Base-by-base conservation (phyloP, 2,113 vertebrate species). In the Electrona antarctica region DNA sequence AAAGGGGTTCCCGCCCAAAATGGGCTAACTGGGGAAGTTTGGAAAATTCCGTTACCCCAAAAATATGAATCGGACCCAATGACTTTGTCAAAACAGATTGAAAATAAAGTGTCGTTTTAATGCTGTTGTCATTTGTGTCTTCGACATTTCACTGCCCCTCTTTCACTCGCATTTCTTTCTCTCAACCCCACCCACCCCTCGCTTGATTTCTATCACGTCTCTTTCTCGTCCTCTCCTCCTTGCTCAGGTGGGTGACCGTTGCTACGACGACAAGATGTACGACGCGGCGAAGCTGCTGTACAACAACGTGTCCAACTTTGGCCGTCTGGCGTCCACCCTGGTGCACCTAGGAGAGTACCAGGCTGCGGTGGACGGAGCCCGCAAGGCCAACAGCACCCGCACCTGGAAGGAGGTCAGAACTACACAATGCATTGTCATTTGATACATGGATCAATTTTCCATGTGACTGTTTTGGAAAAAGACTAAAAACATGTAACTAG, bases 181-280 rank as follows among this genome's bases (percentile, higher is more conserved):
- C 14, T 28, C 52, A 41, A 14, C 41, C 57, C 46, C 14, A 3
- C 11, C 6, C 62, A 21, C 10, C 51, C 1, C n/a, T 7, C 11
- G 14, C 33, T 51, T 6, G 48, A 0, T 9, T 9, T 48, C 55
- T 64, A 21, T 14, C 13, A 60, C 28, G 2, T 47, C 8, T 64
- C 5, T 47, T 13, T 33, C 12, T 9, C 47, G 29, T 64, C 59
- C 4, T 47, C 8, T 73, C 12, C 6, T 60, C 28, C 41, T 58
- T 28, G 3, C n/a, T 73, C 41, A 99, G 97, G 98, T 99, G 73
- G 98, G 98, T 0, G 98, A 99, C 74, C 94, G 97, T 75, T 99
- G 98, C 82, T 99, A 99, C 0, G 98, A 99, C 54, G 98, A 99
- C 76, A 98, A 97, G 89, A 99, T 99, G 98, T 99, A 99, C 6